These are phyloP conservation scores for Actenoides hombroni DNA, from an alignment of 2,113 vertebrate species.

Conservation along the genomic window DNA sequence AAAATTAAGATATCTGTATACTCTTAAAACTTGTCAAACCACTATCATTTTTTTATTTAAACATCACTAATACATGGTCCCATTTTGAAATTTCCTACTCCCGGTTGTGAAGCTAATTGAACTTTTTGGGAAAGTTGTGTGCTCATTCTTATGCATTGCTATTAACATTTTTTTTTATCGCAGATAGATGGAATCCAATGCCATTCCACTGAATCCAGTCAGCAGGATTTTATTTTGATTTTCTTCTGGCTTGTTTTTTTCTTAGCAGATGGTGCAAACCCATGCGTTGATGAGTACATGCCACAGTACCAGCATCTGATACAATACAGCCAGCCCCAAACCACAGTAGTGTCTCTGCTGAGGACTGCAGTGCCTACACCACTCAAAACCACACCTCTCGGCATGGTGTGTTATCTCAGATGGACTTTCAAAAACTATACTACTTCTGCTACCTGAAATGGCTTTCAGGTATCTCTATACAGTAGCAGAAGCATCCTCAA, in stretches of 20 bases:
- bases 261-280: constrained; percentile 46
- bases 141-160: constrained; percentile 14
- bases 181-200: background rate
- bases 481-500: background rate
- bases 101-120: constrained; percentile 28
- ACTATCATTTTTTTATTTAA: background rate
- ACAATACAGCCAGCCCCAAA: background rate
- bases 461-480: background rate
- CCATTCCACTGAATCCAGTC: constrained; percentile 17
- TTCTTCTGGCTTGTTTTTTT: constrained; percentile 55
- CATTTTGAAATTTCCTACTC: constrained; percentile 30
- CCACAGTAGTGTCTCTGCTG: background rate
- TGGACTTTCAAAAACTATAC: background rate
- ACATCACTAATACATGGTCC: background rate
- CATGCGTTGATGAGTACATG: constrained; percentile 15
- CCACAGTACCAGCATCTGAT: constrained; percentile 11
- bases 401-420: background rate
- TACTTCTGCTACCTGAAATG: background rate
- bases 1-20: background rate
- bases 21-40: background rate
- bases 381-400: background rate
- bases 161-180: constrained; percentile 45
- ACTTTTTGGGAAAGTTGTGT: constrained; percentile 10
- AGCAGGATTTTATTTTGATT: constrained; percentile 51
- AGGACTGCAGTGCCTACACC: background rate